Evolutionary conservation across 2,888 invertebrate genomes (phyloP), one percentile per base, ranked within the genome.

Genomic region (Lapara coniferarum): DNA sequence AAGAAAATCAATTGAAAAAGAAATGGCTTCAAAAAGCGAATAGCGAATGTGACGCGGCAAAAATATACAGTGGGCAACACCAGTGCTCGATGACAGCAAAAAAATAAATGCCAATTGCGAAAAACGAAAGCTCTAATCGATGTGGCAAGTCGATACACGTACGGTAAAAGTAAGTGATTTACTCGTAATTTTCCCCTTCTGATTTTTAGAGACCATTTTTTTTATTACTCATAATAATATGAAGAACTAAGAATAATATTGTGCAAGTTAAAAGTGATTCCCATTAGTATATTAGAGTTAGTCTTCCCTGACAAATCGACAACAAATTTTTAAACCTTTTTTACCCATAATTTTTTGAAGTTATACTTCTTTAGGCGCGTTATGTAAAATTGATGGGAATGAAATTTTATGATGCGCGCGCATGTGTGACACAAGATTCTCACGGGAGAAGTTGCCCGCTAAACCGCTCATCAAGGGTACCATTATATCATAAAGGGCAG

Each of bases 101-200:
- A 68, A 69, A 66, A 66, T 10, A 69, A 66, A 44, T 55, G 67
- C 58, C 68, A 69, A 66, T 56, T 49, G 66, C 58, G 57, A 66
- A 67, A 55, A 66, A 37, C 55, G 51, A 59, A 52, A 56, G 66
- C 53, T 53, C 66, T 66, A 66, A 57, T 49, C 30, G 12, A 14
- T 57, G 37, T 57, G 49, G 55, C 55, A 67, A 56, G 49, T n/a
- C 69, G 69, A 75, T 66, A 49, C 49, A 63, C 63, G 63, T 49
- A 63, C 63, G 63, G 63, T 19, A 19, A 55, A 19, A 16, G 16
- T 10, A 53, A 53, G 4, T 16, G 16, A 16, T 53, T 53, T 53
- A 16, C 25, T 25, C 25, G 25, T 53, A 10, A 16, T 16, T 14
- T n/a, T 1, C n/a, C n/a, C 8, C 14, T 58, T 37, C 2, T 44